Evolutionary conservation across 1,140 invertebrate genomes (phyloP).

Genomic region (Diachasma alloeum): DNA sequence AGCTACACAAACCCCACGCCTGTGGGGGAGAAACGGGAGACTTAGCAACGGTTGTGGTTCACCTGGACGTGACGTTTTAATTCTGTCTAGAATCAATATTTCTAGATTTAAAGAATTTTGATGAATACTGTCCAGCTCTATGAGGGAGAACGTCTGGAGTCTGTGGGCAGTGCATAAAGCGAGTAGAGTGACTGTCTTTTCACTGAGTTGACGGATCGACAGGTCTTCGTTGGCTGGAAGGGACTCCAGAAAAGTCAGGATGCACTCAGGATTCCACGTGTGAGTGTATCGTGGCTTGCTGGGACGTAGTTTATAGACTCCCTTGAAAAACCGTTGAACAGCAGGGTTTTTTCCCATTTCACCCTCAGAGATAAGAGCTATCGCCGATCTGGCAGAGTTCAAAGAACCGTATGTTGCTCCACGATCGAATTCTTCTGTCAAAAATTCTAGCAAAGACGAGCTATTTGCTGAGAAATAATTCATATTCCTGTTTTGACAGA

Average conservation of each 20-base stretch:
- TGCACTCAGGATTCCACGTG: constrained; percentile 1
- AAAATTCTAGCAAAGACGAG: too few species aligned
- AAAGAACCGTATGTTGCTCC: too few species aligned
- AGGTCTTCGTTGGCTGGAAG: background rate
- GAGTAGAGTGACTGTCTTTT: constrained; percentile 10
- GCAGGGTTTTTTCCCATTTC: background rate
- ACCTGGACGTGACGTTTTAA: constrained; percentile 20
- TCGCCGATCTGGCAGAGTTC: too few species aligned
- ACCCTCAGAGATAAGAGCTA: background rate
- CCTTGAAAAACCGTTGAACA: constrained; percentile 9
- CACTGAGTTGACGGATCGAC: background rate
- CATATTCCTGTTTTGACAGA: background rate
- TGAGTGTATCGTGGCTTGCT: constrained; percentile 13
- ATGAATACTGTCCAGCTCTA: constrained; percentile 13
- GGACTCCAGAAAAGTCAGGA: background rate
- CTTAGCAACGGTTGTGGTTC: constrained; percentile 13
- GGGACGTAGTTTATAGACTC: constrained; percentile 8
- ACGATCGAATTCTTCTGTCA: too few species aligned
- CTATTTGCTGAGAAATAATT: too few species aligned
- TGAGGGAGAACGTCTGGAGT: constrained; percentile 22
- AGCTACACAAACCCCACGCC: constrained; percentile 3
- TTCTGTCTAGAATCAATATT: constrained; percentile 15
- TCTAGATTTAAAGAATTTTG: background rate
- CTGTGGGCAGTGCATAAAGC: constrained; percentile 23
- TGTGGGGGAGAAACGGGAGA: constrained; percentile 10